Percentiles rank a stretch among this genome's conserved stretches.
Evolutionary conservation across 2,888 invertebrate genomes (phyloP).

Genomic region (Hesperia comma): DNA sequence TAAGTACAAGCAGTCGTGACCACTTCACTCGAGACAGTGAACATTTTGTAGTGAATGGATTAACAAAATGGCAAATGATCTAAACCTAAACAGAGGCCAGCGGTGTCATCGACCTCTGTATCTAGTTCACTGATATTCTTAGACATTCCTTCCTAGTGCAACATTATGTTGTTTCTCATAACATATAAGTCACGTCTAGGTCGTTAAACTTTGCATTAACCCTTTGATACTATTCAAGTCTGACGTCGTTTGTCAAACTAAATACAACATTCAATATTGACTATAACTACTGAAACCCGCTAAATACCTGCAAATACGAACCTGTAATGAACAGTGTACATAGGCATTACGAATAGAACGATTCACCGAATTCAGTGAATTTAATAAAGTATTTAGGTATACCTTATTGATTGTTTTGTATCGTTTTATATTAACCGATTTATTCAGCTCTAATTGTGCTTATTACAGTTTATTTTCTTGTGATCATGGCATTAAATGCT

Average conservation of each 20-base stretch:
- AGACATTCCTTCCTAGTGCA: slow-evolving; percentile 57
- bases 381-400: no score
- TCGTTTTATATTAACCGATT: no score
- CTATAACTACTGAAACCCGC: slow-evolving; percentile 4
- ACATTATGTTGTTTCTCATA: slow-evolving; percentile 44
- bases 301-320: not conserved
- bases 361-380: no score
- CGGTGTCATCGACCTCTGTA: slow-evolving; percentile 48
- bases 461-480: no score
- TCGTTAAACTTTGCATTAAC: slow-evolving; percentile 55
- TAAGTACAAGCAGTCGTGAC: no score
- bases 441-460: no score
- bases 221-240: slow-evolving; percentile 32
- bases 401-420: no score
- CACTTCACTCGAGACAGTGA: slow-evolving; percentile 1
- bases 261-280: slow-evolving; percentile 22
- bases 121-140: slow-evolving; percentile 60
- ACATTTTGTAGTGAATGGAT: slow-evolving; percentile 24
- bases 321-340: no score
- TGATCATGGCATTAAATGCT: no score
- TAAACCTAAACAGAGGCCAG: slow-evolving; percentile 37
- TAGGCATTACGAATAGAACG: no score
- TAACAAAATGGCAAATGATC: slow-evolving; percentile 20
- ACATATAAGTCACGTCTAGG: slow-evolving; percentile 47
- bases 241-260: slow-evolving; percentile 19